Conservation (phyloP, 2,888 invertebrate genomes). For the Dascillus cervinus region DNA sequence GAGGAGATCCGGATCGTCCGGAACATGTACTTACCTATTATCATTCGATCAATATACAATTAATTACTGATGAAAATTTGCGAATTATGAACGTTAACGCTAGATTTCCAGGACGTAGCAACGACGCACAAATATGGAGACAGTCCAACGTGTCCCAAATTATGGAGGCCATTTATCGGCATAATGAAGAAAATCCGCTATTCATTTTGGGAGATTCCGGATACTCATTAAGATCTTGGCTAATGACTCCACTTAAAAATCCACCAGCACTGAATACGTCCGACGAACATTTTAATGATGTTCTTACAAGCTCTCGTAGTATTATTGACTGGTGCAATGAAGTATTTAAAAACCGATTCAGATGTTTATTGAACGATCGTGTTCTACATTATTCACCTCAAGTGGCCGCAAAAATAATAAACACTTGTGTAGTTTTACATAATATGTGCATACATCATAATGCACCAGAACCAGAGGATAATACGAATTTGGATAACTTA, state of each 20-base stretch:
- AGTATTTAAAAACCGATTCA: too few species aligned
- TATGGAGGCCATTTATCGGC: slow-evolving; percentile 15
- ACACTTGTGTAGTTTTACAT: slow-evolving; percentile 23
- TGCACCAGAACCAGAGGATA: slow-evolving; percentile 3
- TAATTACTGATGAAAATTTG: too few species aligned
- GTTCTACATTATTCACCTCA: slow-evolving; percentile 20
- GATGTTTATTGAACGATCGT: slow-evolving; percentile 19
- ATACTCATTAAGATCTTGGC: slow-evolving; percentile 16
- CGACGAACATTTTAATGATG: slow-evolving; percentile 14
- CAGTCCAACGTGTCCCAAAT: slow-evolving; percentile 14
- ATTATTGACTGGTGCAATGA: slow-evolving; percentile 21
- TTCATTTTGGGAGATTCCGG: slow-evolving; percentile 21
- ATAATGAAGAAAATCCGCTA: slow-evolving; percentile 2
- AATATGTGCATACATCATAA: slow-evolving; percentile 14
- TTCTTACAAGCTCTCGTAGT: slow-evolving; percentile 15
- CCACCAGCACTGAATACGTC: slow-evolving; percentile 10
- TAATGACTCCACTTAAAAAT: too few species aligned
- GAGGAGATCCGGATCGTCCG: too few species aligned
- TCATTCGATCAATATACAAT: too few species aligned
- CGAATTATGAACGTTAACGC: too few species aligned
- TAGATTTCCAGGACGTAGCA: too few species aligned
- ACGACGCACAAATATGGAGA: slow-evolving; percentile 23
- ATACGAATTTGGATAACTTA: too few species aligned
- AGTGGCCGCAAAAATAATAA: slow-evolving; percentile 23
- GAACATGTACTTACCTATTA: too few species aligned